Conservation (phyloP, 2,797 vertebrate species). For the Onychomys leucogaster region DNA sequence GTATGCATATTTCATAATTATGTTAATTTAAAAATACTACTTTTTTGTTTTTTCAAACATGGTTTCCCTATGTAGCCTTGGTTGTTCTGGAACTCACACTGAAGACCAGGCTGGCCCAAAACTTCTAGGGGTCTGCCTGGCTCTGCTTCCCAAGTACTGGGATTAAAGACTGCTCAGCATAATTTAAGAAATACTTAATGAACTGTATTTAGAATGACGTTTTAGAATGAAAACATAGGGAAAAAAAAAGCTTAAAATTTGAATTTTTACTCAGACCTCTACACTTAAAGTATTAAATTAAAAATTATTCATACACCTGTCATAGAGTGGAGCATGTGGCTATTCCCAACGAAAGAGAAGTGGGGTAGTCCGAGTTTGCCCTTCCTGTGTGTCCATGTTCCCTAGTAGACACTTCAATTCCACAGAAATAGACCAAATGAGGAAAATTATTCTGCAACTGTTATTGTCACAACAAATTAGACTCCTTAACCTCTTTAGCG, state of each 20-base stretch:
- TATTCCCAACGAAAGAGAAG: neutral
- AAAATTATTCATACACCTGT: neutral
- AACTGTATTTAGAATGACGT: neutral
- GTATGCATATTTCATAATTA: neutral
- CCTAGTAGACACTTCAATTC: neutral
- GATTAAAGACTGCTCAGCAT: neutral
- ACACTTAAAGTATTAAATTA: conserved; percentile 25
- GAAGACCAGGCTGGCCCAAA: neutral
- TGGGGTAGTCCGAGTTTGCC: neutral
- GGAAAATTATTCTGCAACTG: neutral
- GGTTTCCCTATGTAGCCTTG: neutral
- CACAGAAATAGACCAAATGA: neutral
- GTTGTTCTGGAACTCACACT: neutral
- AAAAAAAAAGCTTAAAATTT: neutral
- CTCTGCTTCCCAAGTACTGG: neutral
- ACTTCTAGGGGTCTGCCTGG: neutral
- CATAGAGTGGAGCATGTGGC: neutral
- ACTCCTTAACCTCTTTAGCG: neutral
- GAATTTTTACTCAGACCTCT: neutral
- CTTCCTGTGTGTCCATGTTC: neutral
- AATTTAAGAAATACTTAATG: conserved; percentile 3
- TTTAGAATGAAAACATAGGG: neutral
- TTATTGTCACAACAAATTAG: neutral
- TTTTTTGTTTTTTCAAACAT: neutral
- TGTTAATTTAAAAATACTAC: neutral